Evolutionary conservation across 2,888 invertebrate genomes (phyloP).

Genomic region (Didymodactylos carnosus): DNA sequence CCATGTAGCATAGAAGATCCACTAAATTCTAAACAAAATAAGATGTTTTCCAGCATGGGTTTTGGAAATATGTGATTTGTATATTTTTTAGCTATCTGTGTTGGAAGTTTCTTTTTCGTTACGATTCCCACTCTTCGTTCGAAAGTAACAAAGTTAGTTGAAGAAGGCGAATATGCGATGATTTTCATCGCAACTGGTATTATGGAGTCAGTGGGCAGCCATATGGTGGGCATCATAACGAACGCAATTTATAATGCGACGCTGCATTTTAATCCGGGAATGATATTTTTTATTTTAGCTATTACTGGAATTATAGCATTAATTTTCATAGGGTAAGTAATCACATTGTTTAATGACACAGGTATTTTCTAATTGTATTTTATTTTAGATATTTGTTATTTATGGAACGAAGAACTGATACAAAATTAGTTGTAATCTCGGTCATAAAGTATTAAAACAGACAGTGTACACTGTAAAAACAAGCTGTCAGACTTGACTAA

Average conservation of each 20-base stretch:
- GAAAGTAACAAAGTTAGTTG: neutral
- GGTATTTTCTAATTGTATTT: too few species aligned
- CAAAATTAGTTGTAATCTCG: too few species aligned
- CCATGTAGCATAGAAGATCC: too few species aligned
- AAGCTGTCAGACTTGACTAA: too few species aligned
- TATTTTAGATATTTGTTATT: too few species aligned
- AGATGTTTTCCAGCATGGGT: too few species aligned
- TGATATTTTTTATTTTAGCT: neutral
- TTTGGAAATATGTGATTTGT: too few species aligned
- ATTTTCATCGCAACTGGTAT: neutral
- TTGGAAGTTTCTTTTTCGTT: neutral
- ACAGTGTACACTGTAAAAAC: too few species aligned
- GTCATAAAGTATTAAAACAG: too few species aligned
- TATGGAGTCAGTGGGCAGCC: neutral
- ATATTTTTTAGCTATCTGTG: neutral
- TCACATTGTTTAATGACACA: too few species aligned
- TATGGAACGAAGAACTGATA: too few species aligned
- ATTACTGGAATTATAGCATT: neutral
- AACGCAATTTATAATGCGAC: neutral
- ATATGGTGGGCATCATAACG: neutral
- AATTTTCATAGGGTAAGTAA: neutral
- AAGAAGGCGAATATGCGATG: neutral
- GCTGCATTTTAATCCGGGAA: neutral
- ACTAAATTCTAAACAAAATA: too few species aligned
- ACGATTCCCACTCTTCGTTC: neutral